phyloP scores from a whole-genome alignment of 2,888 invertebrate species.

The Apoderus coryli region DNA sequence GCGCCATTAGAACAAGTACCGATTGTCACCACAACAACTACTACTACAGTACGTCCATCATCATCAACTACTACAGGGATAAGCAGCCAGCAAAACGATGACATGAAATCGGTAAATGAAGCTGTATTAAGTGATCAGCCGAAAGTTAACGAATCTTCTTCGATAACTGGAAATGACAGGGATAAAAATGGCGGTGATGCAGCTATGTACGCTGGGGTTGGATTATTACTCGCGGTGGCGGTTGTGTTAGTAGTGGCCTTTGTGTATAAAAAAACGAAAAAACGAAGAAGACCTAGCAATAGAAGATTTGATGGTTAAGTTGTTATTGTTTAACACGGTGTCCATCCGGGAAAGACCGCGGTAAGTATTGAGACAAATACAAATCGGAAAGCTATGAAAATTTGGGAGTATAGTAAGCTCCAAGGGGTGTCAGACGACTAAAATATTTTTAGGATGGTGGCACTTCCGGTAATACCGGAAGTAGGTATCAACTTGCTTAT shows the following conservation, averaged over 20 bases:
- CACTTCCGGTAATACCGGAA: too few species aligned
- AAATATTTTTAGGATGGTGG: too few species aligned
- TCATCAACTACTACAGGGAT: conserved; percentile 11
- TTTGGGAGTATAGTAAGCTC: too few species aligned
- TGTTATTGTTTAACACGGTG: too few species aligned
- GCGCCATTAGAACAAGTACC: conserved; percentile 26
- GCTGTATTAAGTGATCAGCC: too few species aligned
- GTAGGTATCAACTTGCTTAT: too few species aligned
- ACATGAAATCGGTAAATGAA: conserved; percentile 1
- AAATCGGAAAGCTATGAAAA: too few species aligned
- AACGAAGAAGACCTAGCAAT: conserved; percentile 14
- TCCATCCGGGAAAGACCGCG: too few species aligned
- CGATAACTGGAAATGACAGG: background rate
- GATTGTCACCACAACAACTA: conserved; percentile 15
- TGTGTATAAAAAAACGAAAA: conserved; percentile 11
- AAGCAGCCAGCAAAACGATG: background rate
- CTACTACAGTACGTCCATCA: conserved; percentile 12
- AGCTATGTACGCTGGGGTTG: conserved; percentile 16
- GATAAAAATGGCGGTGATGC: conserved; percentile 3
- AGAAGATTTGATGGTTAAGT: conserved; percentile 19
- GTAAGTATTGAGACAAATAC: too few species aligned
- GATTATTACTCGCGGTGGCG: conserved; percentile 11
- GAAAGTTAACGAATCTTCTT: conserved; percentile 2
- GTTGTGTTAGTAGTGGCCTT: conserved; percentile 10
- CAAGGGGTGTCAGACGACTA: too few species aligned